Base-by-base conservation (phyloP, 1,140 invertebrate genomes). In the Temnothorax nylanderi region DNA sequence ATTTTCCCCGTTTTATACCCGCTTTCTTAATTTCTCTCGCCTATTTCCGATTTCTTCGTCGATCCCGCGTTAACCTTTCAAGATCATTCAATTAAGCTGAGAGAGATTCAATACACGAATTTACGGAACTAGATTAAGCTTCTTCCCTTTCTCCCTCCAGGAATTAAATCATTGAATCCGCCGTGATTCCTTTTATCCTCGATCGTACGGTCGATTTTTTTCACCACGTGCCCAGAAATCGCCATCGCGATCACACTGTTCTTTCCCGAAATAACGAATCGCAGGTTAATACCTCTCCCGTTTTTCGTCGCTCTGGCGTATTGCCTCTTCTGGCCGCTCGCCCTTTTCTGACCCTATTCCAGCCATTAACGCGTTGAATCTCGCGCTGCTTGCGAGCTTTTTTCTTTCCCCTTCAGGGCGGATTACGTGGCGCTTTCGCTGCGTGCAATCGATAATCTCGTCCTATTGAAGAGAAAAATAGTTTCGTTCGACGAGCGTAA, bases 381-480 rank as follows among this genome's bases (percentile, higher is more conserved):
- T 82, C 80, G 67, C 41, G 77, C 21, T 74, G 80, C 54, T 84
- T 60, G 80, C 54, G 41, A 75, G 80, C 41, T 34, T 74, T 84
- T 74, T 84, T 34, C 7, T 21, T 5, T 5, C 44, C n/a, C 18
- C 56, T 16, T n/a, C n/a, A 7, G 51, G 80, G 8, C 51, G 69
- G 80, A 84, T 84, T 84, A 84, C 80, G 69, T n/a, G 37, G 78
- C 69, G 69, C n/a, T 84, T 84, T 84, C 18, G 67, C 26, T 84
- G 10, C 80, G 69, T 75, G 67, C 69, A 74, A 84, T 84, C 80
- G 80, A 84, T 84, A 84, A 84, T 84, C 80, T 84, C 80, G 54
- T 84, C 69, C 69, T 74, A 84, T 84, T 84, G 69, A 75, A 75
- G 69, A 74, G 80, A 84, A 84, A 84, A 84, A 84, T 84, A 84